Conservation (phyloP, 1,140 invertebrate species). For the Caenorhabditis brenneri region DNA sequence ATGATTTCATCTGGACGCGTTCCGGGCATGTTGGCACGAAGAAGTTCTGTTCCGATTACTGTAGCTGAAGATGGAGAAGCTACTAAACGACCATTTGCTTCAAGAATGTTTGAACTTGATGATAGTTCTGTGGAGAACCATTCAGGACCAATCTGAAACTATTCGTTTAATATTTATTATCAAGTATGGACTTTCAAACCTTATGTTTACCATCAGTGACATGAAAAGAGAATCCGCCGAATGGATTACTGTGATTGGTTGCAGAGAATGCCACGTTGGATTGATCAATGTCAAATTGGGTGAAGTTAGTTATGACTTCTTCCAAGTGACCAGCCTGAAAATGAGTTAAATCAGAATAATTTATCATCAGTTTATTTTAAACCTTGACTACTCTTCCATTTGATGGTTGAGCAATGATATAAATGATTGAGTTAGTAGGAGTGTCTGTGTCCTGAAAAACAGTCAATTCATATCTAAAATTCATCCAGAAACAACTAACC, state of each 20-base stretch:
- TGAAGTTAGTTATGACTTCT: conserved; percentile 27
- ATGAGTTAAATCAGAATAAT: background rate
- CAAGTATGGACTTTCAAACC: no score
- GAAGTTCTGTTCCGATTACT: conserved; percentile 62
- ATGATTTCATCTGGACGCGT: conserved; percentile 61
- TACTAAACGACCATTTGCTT: conserved; percentile 63
- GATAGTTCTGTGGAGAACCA: conserved; percentile 63
- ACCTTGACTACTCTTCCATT: conserved; percentile 60
- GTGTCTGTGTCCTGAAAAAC: conserved; percentile 51
- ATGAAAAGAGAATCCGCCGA: conserved; percentile 66
- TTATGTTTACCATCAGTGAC: conserved; percentile 63
- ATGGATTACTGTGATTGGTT: conserved; percentile 37
- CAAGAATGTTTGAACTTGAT: conserved; percentile 52
- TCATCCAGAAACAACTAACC: background rate
- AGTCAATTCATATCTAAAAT: background rate
- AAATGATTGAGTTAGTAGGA: conserved; percentile 57
- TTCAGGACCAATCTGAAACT: conserved; percentile 63
- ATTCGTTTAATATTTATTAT: background rate
- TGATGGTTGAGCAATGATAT: conserved; percentile 62
- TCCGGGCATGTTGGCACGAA: conserved; percentile 59
- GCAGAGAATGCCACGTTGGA: background rate
- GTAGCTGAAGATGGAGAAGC: conserved; percentile 59
- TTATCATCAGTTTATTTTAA: background rate
- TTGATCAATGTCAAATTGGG: conserved; percentile 18
- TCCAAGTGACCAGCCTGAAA: background rate